phyloP scores from a whole-genome alignment of 2,113 vertebrate species.

The Opisthocomus hoazin region DNA sequence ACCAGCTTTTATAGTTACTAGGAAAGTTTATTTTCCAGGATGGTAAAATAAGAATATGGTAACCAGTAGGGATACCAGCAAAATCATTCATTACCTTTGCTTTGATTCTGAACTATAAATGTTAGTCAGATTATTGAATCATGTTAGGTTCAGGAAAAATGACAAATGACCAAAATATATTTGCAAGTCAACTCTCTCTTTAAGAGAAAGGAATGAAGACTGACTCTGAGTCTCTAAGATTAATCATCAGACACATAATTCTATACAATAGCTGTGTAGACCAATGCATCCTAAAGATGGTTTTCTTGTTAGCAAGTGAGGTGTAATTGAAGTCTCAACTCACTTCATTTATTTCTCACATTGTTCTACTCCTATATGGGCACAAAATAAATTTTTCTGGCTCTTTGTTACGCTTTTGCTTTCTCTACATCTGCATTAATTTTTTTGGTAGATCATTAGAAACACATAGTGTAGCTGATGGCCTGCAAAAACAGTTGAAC shows the following conservation, averaged over 20 bases:
- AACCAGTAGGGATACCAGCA: neutral
- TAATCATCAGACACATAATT: neutral
- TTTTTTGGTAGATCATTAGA: neutral
- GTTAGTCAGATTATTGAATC: neutral
- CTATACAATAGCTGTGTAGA: neutral
- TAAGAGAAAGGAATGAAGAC: neutral
- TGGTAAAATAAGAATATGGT: neutral
- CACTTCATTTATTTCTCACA: neutral
- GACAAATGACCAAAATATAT: neutral
- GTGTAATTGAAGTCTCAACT: neutral
- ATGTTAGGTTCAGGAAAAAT: neutral
- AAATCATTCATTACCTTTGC: neutral
- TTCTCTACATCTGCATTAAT: neutral
- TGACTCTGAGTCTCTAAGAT: neutral
- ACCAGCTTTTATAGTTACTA: neutral
- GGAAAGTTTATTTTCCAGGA: neutral
- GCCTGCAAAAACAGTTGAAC: neutral
- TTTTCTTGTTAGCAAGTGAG: neutral
- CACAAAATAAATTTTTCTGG: neutral
- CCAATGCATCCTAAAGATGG: neutral
- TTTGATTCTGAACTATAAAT: neutral
- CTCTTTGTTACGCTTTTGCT: neutral
- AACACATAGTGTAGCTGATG: neutral
- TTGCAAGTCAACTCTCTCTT: neutral
- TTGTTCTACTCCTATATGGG: neutral